phyloP scores from a whole-genome alignment of 2,888 invertebrate genomes.

The Hyalella azteca region DNA sequence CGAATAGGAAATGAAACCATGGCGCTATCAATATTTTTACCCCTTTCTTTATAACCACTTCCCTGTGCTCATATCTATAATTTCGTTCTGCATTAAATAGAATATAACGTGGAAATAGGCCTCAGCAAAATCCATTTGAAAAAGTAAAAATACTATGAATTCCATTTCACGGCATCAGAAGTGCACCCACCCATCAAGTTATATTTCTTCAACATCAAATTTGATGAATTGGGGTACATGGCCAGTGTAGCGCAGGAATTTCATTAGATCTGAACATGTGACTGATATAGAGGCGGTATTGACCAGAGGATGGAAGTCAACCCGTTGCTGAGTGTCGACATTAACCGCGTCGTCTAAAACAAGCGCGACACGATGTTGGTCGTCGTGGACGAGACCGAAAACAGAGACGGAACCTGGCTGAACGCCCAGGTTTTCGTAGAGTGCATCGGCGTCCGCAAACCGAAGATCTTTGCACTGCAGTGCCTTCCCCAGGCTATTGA shows the following conservation, averaged over 20 bases:
- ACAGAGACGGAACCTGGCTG: constrained; percentile 63
- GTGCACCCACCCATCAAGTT: no score
- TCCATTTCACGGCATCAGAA: no score
- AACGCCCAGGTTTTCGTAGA: constrained; percentile 62
- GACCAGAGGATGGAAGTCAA: constrained; percentile 63
- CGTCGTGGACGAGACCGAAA: constrained; percentile 63
- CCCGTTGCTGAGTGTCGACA: constrained; percentile 58
- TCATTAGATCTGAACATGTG: constrained; percentile 59
- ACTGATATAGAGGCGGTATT: constrained; percentile 61
- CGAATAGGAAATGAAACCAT: no score
- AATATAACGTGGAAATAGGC: no score
- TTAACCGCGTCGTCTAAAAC: constrained; percentile 60
- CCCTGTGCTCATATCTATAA: no score
- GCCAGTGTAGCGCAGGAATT: constrained; percentile 60
- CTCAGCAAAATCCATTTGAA: no score
- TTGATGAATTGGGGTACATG: constrained; percentile 56
- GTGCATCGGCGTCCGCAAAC: constrained; percentile 62
- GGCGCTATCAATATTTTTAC: no score
- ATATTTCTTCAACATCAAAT: no score
- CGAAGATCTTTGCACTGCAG: constrained; percentile 62
- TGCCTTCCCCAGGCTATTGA: constrained; percentile 62
- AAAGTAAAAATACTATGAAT: no score
- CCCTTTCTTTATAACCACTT: no score
- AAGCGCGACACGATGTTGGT: constrained; percentile 61
- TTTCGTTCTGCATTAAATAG: no score